Evolutionary conservation across 2,113 vertebrate species (phyloP).

Genomic region (Zapus hudsonius): DNA sequence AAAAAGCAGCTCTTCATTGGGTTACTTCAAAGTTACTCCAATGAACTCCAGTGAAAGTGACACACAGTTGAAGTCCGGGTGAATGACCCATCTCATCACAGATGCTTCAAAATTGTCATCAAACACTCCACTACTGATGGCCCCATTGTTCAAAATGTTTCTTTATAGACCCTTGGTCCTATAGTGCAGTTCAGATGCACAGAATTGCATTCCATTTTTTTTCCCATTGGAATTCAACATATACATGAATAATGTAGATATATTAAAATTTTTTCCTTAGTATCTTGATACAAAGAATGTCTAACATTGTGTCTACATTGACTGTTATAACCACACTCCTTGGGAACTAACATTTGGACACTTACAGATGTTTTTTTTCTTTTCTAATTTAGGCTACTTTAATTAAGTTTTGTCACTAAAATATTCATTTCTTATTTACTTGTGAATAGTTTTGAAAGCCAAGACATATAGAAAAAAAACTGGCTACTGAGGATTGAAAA

Average conservation of each 20-base stretch:
- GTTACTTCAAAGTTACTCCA: conserved; percentile 66
- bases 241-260: conserved; percentile 38
- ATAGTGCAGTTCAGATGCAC: background rate
- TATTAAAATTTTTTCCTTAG: too few species aligned
- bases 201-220: conserved; percentile 1
- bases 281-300: background rate
- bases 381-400: background rate
- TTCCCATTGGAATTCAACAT: background rate
- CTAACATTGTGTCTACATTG: background rate
- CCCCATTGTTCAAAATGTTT: conserved; percentile 52
- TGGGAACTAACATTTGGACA: background rate
- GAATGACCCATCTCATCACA: conserved; percentile 77
- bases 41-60: conserved; percentile 58
- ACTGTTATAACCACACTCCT: background rate
- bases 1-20: conserved; percentile 61
- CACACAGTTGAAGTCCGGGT: conserved; percentile 61
- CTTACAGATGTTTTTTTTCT: background rate
- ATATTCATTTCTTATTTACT: background rate
- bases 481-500: background rate
- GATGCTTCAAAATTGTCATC: conserved; percentile 70
- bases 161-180: conserved; percentile 40
- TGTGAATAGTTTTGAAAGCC: conserved; percentile 49
- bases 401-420: background rate
- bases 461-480: background rate
- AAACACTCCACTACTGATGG: conserved; percentile 41